Base-by-base conservation (phyloP, 92 coral and sea anemone species). In the Zoanthus sociatus region DNA sequence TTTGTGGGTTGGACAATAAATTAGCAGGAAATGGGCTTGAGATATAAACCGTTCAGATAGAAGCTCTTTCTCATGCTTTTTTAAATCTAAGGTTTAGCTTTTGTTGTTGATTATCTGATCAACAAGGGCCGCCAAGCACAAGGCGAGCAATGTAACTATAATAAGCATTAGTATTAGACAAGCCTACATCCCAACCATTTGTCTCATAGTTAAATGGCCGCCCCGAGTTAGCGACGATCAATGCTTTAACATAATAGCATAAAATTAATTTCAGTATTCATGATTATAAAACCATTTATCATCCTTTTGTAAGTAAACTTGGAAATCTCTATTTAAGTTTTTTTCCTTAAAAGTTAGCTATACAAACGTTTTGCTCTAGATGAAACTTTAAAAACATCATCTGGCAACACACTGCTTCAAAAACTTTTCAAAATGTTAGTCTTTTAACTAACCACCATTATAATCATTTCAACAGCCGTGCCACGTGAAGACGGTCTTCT, bases 1-100 rank as follows among this genome's bases (percentile, higher is more conserved):
- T 37, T 37, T 37, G 42, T 37, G 4, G 83, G 75, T 32, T 13
- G 73, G 56, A 31, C 84, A 48, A 66, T 37, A 15, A 46, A 79
- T 66, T 81, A 70, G 56, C 85, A 81, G 85, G 85, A 81, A 81
- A 20, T 81, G 75, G 26, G 85, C 74, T n/a, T 55, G 54, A 56
- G 71, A 56, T 17, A 55, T 37, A 78, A 42, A 12, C 16, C 32
- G 71, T 16, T 44, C 31, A 60, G 71, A 78, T 78, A 63, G 69
- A 11, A 50, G 12, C 55, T 61, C 17, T 60, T 78, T 33, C 70
- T 78, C 66, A 44, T 78, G 53, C 20, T 78, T 71, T 15, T 20
- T 37, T 42, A 61, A 47, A 66, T 81, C 26, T 11, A 54, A 20
- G 42, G 9, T 63, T 46, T 13, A 61, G 53, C 51, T 63, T 77